Evolutionary conservation across 2,888 invertebrate genomes (phyloP).

Genomic region (Heliconius ethilla): DNA sequence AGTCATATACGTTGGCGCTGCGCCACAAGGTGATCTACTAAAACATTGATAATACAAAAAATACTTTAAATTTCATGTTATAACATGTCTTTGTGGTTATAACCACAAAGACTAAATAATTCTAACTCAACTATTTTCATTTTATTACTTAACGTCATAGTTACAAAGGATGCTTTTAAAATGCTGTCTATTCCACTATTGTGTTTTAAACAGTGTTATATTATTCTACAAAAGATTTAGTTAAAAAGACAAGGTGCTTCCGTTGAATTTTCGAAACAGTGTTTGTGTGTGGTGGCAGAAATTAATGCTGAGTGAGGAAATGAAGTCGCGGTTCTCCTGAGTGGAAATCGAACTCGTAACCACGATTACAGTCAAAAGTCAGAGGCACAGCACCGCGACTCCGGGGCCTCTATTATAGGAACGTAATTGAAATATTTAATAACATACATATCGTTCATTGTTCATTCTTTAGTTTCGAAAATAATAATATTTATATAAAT

Average conservation of each 20-base stretch:
- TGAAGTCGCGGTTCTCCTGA: neutral
- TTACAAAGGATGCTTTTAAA: neutral
- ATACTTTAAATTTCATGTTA: no score
- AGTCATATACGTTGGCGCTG: no score
- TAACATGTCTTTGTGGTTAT: no score
- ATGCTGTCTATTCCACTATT: neutral
- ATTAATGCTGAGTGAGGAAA: neutral
- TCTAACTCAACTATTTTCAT: neutral
- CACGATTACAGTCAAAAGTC: neutral
- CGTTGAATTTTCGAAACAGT: neutral
- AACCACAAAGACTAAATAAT: no score
- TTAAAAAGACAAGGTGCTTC: neutral
- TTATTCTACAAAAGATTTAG: neutral
- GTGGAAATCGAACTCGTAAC: neutral
- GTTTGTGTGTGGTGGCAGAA: neutral
- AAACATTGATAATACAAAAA: no score
- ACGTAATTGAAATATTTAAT: slow-evolving; percentile 6
- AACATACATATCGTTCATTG: slow-evolving; percentile 18
- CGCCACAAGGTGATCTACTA: no score
- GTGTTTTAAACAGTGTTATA: neutral
- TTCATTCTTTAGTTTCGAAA: slow-evolving; percentile 12
- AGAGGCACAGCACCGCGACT: neutral
- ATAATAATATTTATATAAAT: slow-evolving; percentile 14
- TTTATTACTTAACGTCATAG: neutral
- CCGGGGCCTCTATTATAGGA: neutral